phyloP scores from a whole-genome alignment of 2,888 invertebrate genomes.

The Lithophane socia region DNA sequence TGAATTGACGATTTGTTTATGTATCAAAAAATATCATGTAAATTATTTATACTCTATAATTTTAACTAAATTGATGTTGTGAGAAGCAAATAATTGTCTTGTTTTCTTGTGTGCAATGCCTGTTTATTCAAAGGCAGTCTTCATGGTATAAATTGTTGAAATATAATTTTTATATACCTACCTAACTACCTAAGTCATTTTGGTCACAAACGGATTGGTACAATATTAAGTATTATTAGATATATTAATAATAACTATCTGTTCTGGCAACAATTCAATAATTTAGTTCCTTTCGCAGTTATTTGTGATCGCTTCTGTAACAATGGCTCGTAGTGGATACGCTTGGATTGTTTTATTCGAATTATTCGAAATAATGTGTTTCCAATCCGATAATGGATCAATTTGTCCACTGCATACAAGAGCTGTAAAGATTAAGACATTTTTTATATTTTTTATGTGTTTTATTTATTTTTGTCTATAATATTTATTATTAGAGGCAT shows the following conservation, averaged over 20 bases:
- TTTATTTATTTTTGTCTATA: constrained; percentile 48
- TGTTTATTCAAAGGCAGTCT: constrained; percentile 5
- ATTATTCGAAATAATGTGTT: constrained; percentile 12
- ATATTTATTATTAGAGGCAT: constrained; percentile 26
- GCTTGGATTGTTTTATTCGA: constrained; percentile 18
- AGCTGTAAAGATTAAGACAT: constrained; percentile 17
- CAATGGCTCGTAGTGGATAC: constrained; percentile 6
- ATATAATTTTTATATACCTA: constrained; percentile 3
- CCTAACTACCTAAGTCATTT: constrained; percentile 36
- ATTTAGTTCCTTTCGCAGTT: constrained; percentile 40
- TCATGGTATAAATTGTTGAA: constrained; percentile 19
- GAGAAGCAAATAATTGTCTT: not conserved
- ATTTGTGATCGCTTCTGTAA: constrained; percentile 43
- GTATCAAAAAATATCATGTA: constrained; percentile 4
- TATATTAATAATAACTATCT: constrained; percentile 36
- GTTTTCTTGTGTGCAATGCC: not conserved
- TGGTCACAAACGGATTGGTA: constrained; percentile 66
- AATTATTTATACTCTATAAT: not conserved
- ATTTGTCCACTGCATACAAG: constrained; percentile 26
- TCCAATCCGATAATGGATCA: constrained; percentile 20
- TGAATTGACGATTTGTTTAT: constrained; percentile 4
- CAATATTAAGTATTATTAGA: constrained; percentile 67
- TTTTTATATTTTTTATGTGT: constrained; percentile 41
- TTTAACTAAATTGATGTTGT: constrained; percentile 7
- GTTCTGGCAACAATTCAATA: constrained; percentile 44